These are phyloP conservation scores for Cantharis lateralis DNA, from an alignment of 2,888 invertebrate species.

Conservation along the genomic window DNA sequence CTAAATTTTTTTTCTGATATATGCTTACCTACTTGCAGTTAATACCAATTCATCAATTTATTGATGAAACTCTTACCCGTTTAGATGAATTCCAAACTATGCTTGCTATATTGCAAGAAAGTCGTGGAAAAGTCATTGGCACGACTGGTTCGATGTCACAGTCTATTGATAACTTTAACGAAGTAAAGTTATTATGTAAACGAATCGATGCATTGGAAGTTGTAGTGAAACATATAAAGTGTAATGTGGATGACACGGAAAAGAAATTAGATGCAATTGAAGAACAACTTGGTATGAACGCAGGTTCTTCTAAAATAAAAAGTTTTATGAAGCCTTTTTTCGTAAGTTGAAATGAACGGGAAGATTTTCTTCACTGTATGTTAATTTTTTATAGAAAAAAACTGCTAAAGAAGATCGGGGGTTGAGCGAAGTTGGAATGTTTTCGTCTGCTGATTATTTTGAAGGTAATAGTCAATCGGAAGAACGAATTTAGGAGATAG, in stretches of 20 bases:
- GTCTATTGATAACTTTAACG: conserved; percentile 59
- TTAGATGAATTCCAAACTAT: conserved; percentile 69
- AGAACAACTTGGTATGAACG: conserved; percentile 62
- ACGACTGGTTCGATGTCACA: conserved; percentile 57
- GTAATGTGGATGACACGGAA: conserved; percentile 60
- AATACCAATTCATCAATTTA: conserved; percentile 62
- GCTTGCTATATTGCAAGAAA: conserved; percentile 59
- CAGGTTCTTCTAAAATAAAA: conserved; percentile 60
- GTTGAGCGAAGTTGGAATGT: background rate
- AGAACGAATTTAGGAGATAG: background rate
- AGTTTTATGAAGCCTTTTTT: conserved; percentile 66
- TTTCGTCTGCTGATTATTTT: background rate
- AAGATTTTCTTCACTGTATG: background rate
- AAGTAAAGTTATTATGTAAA: conserved; percentile 60
- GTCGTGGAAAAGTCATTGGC: conserved; percentile 57
- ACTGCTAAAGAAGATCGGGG: background rate
- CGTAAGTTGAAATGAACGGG: conserved; percentile 33
- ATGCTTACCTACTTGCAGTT: conserved; percentile 35
- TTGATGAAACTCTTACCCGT: conserved; percentile 70
- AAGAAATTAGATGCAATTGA: conserved; percentile 65
- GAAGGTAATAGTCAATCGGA: background rate
- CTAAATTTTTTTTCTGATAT: too few species aligned
- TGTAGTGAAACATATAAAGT: conserved; percentile 61
- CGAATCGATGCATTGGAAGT: conserved; percentile 62
- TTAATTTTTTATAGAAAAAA: background rate